Evolutionary conservation across 2,797 vertebrate genomes (phyloP).

Genomic region (Hippoglossus hippoglossus): DNA sequence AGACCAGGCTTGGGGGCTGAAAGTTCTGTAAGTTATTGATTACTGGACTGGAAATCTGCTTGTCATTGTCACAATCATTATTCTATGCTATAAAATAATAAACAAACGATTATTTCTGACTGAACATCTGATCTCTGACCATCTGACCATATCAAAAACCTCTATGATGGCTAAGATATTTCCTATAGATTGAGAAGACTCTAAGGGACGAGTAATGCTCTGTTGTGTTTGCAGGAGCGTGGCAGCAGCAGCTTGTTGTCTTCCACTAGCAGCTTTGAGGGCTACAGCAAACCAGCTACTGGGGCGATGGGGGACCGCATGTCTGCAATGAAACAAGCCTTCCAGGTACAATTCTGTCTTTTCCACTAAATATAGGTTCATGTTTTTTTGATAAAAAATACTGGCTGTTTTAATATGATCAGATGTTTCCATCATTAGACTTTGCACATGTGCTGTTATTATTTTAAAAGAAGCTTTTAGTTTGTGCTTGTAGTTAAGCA

Average conservation of each 20-base stretch:
- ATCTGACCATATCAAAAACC: background rate
- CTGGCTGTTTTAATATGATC: too few relatives aligned
- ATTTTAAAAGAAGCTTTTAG: too few relatives aligned
- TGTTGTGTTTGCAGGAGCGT: slow-evolving; percentile 84
- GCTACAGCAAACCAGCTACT: slow-evolving; percentile 89
- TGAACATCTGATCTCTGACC: background rate
- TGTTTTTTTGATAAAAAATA: background rate
- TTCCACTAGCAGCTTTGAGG: slow-evolving; percentile 90
- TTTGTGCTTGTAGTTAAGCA: too few relatives aligned
- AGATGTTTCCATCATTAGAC: too few relatives aligned
- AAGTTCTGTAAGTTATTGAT: slow-evolving; percentile 87
- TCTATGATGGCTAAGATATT: background rate
- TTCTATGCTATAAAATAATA: background rate
- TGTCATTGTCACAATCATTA: background rate
- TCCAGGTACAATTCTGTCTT: slow-evolving; percentile 86
- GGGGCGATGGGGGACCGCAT: slow-evolving; percentile 98
- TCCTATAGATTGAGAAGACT: background rate
- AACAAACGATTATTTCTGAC: background rate
- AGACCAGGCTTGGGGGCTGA: slow-evolving; percentile 95
- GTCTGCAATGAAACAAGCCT: slow-evolving; percentile 96
- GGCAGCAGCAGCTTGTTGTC: slow-evolving; percentile 77
- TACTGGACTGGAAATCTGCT: background rate
- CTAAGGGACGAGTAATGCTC: background rate
- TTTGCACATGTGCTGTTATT: too few relatives aligned
- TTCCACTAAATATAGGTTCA: background rate